Conservation (phyloP, 2,113 vertebrate species). For the Accipiter cooperii region DNA sequence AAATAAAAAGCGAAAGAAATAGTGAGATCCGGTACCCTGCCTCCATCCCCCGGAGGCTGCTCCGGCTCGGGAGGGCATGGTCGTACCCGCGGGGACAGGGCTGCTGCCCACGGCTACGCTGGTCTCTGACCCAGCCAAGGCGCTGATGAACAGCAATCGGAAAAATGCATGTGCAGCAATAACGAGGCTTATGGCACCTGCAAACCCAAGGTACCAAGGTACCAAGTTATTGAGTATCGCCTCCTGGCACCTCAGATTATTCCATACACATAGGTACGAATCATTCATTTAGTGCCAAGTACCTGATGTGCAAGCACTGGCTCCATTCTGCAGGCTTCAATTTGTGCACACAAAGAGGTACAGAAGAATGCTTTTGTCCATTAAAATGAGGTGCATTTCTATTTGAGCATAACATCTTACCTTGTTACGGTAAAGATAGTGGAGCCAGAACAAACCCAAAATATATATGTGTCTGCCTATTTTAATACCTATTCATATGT, state of each 20-base stretch:
- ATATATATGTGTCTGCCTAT: background rate
- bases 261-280: rapidly evolving
- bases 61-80: background rate
- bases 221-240: rapidly evolving
- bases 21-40: background rate
- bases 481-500: background rate
- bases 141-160: background rate
- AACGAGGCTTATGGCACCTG: background rate
- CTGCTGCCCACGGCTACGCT: background rate
- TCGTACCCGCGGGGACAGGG: background rate
- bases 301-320: background rate
- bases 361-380: rapidly evolving
- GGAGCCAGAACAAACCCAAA: background rate
- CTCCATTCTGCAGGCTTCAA: background rate
- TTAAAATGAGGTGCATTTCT: rapidly evolving
- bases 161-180: rapidly evolving
- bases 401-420: background rate
- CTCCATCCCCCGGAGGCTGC: background rate
- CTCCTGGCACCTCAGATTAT: background rate
- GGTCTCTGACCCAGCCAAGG: background rate
- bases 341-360: background rate
- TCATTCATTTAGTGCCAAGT: background rate
- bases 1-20: background rate
- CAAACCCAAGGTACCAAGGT: background rate
- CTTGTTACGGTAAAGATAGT: rapidly evolving